Base-by-base conservation (phyloP, 2,113 vertebrate genomes). In the Pteropus alecto region DNA sequence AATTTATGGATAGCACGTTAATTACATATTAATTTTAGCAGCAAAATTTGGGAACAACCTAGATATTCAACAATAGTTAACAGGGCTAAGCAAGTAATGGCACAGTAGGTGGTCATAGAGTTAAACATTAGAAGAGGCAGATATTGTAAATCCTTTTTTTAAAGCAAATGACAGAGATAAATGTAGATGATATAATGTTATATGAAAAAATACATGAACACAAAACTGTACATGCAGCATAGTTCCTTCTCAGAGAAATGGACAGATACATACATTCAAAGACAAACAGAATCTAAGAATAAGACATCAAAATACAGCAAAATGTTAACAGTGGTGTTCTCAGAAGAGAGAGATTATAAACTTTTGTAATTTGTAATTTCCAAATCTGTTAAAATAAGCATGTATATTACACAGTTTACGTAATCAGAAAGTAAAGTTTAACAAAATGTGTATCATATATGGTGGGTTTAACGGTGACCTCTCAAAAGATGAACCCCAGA, bases 321-420 rank as follows among this genome's bases (percentile, higher is more conserved):
- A 85, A 85, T n/a, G 77, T 61, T 90, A 74, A 38, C 5, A 63
- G 30, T 30, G 33, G n/a, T 71, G 15, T 54, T 63, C 26, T 65
- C 56, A 77, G 73, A 94, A 85, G 1, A 71, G 4, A 73, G 35
- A 28, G 38, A 28, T 28, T 58, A 60, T 6, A 22, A 76, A 43
- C 43, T 38, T 38, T 38, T 38, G 38, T 38, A 38, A 38, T 86
- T 77, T 71, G 63, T 54, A 91, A 60, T 82, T 93, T 87, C 67
- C 82, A 90, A 87, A 88, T 84, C 41, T 84, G 35, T 84, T 60
- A 58, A 92, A 87, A 95, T 82, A 82, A 87, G 67, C 13, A 74
- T 21, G 12, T 35, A 46, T 56, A 18, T 51, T 51, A 16, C 51
- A 51, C 15, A 61, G 51, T 15, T 84, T 91, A 56, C 6, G 18